phyloP scores from a whole-genome alignment of 1,140 invertebrate species.

The Trichomalopsis sarcophagae region DNA sequence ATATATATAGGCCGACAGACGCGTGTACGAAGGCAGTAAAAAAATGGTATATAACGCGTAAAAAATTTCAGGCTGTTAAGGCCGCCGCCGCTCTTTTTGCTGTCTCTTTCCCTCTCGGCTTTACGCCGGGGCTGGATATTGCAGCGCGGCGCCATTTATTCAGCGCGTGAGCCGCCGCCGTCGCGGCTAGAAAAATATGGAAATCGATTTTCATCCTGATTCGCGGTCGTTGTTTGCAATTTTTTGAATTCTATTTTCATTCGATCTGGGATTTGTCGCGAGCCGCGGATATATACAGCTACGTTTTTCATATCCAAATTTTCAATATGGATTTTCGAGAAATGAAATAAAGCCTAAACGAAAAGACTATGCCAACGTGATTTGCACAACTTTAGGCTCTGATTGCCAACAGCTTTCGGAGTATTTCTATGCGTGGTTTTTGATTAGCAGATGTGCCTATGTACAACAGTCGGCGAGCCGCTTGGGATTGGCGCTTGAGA shows the following conservation, averaged over 20 bases:
- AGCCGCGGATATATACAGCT: not conserved
- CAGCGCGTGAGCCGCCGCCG: not conserved
- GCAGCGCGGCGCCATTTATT: not conserved
- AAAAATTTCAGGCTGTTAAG: constrained; percentile 21
- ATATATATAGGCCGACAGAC: not conserved
- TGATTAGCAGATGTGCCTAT: too few species aligned
- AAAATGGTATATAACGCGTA: constrained; percentile 12
- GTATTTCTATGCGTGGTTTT: too few species aligned
- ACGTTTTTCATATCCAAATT: not conserved
- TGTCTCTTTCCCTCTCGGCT: not conserved
- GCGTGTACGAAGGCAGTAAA: not conserved
- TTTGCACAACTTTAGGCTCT: too few species aligned
- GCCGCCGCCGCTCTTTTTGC: not conserved
- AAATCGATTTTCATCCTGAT: not conserved
- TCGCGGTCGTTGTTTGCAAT: not conserved
- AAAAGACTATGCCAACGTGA: too few species aligned
- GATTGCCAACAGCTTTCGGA: too few species aligned
- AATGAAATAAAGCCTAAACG: too few species aligned
- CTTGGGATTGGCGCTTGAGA: too few species aligned
- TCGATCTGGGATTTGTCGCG: not conserved
- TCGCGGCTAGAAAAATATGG: constrained; percentile 4
- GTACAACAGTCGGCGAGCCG: too few species aligned
- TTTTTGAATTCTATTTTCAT: not conserved
- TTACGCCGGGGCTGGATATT: not conserved
- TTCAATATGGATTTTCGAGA: too few species aligned